These are phyloP conservation scores for Tragelaphus strepsiceros DNA, from an alignment of 2,113 vertebrate genomes.

Conservation along the genomic window DNA sequence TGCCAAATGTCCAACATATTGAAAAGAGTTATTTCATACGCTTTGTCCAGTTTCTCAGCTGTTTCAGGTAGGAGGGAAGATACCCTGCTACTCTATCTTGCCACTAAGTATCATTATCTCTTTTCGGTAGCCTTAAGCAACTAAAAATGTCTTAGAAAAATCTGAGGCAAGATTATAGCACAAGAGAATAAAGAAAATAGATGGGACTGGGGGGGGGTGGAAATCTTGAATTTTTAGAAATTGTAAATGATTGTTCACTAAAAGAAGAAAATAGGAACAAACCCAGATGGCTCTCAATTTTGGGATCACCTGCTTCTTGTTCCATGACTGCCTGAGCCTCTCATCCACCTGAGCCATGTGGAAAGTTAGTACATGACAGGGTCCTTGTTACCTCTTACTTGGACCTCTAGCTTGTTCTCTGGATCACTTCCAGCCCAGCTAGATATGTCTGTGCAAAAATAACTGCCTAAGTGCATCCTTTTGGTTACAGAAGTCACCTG, in stretches of 20 bases:
- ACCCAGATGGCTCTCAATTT: neutral
- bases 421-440: neutral
- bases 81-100: neutral
- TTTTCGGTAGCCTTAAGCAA: neutral
- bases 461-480: neutral
- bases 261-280: neutral
- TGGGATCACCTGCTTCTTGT: neutral
- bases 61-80: neutral
- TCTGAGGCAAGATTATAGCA: neutral
- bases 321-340: neutral
- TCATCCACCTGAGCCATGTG: neutral
- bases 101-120: neutral
- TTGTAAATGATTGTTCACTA: neutral
- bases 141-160: conserved; percentile 22
- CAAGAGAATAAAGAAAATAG: neutral
- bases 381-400: neutral
- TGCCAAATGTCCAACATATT: neutral
- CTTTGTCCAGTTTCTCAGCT: neutral
- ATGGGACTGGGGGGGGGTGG: neutral
- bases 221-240: neutral
- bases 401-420: neutral
- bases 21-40: neutral
- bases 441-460: neutral
- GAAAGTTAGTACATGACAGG: neutral
- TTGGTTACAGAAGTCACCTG: neutral